Conservation (phyloP, 2,888 invertebrate genomes). For the Formica aserva region DNA sequence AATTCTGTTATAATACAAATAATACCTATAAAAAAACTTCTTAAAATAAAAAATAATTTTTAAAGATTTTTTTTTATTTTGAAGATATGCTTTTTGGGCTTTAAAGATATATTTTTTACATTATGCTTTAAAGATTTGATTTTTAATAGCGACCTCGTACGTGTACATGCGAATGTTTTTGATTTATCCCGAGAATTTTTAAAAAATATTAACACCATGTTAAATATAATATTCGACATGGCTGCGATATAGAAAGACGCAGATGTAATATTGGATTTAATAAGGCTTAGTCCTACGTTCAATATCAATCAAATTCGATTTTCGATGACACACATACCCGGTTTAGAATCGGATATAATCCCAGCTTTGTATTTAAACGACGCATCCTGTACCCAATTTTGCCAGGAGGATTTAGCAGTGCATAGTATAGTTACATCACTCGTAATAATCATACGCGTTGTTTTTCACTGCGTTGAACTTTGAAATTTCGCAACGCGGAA, state of each 20-base stretch:
- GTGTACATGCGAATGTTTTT: neutral
- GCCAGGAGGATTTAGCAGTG: neutral
- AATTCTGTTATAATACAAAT: neutral
- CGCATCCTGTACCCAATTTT: neutral
- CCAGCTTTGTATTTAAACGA: conserved; percentile 25
- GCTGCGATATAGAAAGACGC: neutral
- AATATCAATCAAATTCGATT: conserved; percentile 59
- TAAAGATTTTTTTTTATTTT: neutral
- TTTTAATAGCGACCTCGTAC: neutral
- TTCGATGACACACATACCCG: conserved; percentile 56
- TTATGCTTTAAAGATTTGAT: neutral
- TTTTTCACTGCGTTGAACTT: conserved; percentile 27
- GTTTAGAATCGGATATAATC: conserved; percentile 57
- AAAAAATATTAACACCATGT: neutral
- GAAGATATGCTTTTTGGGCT: neutral
- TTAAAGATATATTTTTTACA: neutral
- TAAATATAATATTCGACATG: neutral
- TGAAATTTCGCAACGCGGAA: conserved; percentile 29
- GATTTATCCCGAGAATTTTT: neutral
- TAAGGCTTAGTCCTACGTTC: conserved; percentile 32
- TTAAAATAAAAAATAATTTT: neutral
- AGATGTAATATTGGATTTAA: conserved; percentile 45
- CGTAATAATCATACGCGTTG: conserved; percentile 25
- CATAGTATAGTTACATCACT: neutral
- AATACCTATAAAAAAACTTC: neutral